Conservation (phyloP, 2,113 vertebrate species). For the Neolamprologus brichardi region DNA sequence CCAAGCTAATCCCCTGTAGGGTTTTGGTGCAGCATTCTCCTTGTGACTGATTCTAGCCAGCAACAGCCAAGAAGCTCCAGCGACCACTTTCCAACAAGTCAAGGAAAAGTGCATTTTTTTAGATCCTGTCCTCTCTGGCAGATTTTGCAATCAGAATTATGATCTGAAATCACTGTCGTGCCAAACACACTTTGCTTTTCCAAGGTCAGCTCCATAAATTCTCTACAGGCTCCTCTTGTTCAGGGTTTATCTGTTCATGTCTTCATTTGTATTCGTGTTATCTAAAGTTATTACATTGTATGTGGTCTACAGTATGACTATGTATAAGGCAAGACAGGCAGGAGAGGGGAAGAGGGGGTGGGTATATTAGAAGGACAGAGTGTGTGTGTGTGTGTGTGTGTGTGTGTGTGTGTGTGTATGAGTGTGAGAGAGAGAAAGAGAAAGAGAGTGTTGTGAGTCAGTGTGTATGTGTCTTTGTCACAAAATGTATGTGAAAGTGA, state of each 20-base stretch:
- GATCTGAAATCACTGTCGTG: not conserved
- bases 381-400: no score
- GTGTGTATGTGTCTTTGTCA: not conserved
- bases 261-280: not conserved
- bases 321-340: not conserved
- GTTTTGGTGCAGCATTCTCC: not conserved
- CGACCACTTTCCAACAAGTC: not conserved
- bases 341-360: not conserved
- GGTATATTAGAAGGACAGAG: not conserved
- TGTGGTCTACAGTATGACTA: not conserved
- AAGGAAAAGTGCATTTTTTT: not conserved
- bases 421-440: accelerated
- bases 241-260: not conserved
- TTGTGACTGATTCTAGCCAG: not conserved
- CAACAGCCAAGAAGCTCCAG: not conserved
- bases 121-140: not conserved
- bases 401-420: accelerated
- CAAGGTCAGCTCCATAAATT: not conserved
- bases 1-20: not conserved
- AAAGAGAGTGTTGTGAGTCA: not conserved
- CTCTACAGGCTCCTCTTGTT: not conserved
- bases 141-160: not conserved
- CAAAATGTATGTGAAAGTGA: not conserved
- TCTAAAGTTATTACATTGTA: not conserved
- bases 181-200: not conserved